Percentiles rank a stretch among this genome's conserved stretches.
These are phyloP conservation scores for Auanema freiburgensis DNA, from an alignment of 2,888 invertebrate species.

Conservation along the genomic window DNA sequence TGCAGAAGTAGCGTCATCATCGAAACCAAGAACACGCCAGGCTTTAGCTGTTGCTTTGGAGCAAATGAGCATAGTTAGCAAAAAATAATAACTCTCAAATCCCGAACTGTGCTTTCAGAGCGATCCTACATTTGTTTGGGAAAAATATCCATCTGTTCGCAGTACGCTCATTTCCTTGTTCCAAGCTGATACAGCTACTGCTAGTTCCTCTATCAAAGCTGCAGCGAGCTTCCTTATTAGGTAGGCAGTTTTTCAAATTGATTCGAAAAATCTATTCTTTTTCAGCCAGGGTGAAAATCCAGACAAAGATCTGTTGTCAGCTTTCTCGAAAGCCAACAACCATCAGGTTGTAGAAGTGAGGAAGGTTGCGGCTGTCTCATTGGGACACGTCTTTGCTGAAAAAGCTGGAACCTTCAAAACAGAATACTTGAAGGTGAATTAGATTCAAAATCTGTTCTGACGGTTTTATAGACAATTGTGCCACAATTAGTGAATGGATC, in stretches of 20 bases:
- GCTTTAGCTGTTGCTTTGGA: constrained; percentile 36
- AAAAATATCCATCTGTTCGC: constrained; percentile 24
- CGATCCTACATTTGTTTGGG: constrained; percentile 31
- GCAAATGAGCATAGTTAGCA: constrained; percentile 26
- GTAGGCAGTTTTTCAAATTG: constrained; percentile 3
- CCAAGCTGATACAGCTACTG: constrained; percentile 29
- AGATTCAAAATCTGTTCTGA: neutral
- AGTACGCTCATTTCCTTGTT: constrained; percentile 30
- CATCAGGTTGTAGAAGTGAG: constrained; percentile 78
- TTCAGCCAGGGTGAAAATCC: constrained; percentile 63
- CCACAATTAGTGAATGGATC: constrained; percentile 95
- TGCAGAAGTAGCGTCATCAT: neutral
- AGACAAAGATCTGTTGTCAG: constrained; percentile 83
- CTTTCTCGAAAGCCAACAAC: constrained; percentile 72
- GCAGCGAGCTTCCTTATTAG: constrained; percentile 27
- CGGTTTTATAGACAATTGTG: constrained; percentile 70
- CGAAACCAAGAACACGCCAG: constrained; percentile 21
- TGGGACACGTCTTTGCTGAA: constrained; percentile 32
- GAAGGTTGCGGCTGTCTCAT: constrained; percentile 28
- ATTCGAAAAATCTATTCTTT: constrained; percentile 6
- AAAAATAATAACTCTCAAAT: neutral
- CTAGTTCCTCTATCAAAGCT: constrained; percentile 31
- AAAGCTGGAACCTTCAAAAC: constrained; percentile 21
- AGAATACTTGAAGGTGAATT: constrained; percentile 37
- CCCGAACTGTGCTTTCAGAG: too few relatives aligned